Evolutionary conservation across 2,888 invertebrate species (phyloP).

Genomic region (Drosophila paranaensis): DNA sequence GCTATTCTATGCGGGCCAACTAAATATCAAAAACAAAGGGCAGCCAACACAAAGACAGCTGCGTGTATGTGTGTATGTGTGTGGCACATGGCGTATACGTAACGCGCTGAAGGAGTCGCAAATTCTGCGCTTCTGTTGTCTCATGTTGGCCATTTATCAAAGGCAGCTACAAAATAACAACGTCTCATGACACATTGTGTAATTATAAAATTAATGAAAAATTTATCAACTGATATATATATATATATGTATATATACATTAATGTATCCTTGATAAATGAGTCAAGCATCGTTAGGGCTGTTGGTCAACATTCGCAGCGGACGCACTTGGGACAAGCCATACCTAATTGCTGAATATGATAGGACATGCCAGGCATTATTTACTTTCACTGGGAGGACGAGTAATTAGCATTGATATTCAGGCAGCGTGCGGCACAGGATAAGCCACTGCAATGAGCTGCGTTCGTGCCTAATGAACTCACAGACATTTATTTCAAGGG

Average conservation of each 20-base stretch:
- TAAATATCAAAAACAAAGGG: conserved; percentile 33
- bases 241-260: not conserved
- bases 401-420: conserved; percentile 1
- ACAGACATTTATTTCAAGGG: not conserved
- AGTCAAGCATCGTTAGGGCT: not conserved
- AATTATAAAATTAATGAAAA: conserved; percentile 52
- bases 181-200: conserved; percentile 27
- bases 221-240: conserved; percentile 7
- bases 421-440: not conserved
- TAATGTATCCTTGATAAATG: conserved; percentile 7
- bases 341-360: conserved; percentile 5
- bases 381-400: not conserved
- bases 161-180: conserved; percentile 5
- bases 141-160: conserved; percentile 52
- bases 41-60: conserved; percentile 23
- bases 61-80: not conserved
- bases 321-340: not conserved
- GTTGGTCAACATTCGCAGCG: not conserved
- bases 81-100: conserved; percentile 41
- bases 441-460: conserved; percentile 5
- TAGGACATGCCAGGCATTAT: not conserved
- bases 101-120: conserved; percentile 23
- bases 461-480: not conserved
- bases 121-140: conserved; percentile 11
- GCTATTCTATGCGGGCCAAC: conserved; percentile 16